A percentile compares a stretch with the other conserved stretches of the same genome.
These are phyloP conservation scores for Ophioninae sp. DNA, from an alignment of 2,888 invertebrate genomes.

Conservation along the genomic window DNA sequence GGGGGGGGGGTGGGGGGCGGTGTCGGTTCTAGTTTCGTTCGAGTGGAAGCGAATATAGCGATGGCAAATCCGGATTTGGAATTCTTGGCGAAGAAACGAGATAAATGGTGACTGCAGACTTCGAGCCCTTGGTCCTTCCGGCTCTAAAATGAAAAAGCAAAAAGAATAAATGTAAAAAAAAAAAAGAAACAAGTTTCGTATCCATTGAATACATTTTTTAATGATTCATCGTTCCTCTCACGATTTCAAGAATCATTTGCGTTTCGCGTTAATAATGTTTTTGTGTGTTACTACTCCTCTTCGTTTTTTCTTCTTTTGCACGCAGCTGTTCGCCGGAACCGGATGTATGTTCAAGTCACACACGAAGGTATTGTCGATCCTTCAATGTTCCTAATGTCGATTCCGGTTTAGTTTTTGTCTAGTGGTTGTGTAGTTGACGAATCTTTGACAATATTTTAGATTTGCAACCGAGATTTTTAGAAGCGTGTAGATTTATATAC, in stretches of 20 bases:
- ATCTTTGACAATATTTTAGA: too few relatives aligned
- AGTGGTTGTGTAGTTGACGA: too few relatives aligned
- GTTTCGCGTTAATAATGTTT: too few relatives aligned
- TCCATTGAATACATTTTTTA: too few relatives aligned
- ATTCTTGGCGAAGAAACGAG: conserved; percentile 22
- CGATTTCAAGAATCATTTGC: too few relatives aligned
- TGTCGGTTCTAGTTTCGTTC: not conserved
- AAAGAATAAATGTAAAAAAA: not conserved
- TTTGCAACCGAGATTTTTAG: too few relatives aligned
- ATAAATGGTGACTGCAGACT: conserved; percentile 2
- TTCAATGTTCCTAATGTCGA: not conserved
- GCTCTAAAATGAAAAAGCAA: too few relatives aligned
- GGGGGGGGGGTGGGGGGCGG: not conserved
- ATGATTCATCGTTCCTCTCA: too few relatives aligned
- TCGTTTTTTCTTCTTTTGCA: conserved; percentile 64
- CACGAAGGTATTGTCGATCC: conserved; percentile 79
- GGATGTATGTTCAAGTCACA: conserved; percentile 82
- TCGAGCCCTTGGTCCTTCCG: too few relatives aligned
- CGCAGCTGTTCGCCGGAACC: conserved; percentile 83
- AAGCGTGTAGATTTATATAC: too few relatives aligned
- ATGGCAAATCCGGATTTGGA: conserved; percentile 50
- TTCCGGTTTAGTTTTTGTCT: too few relatives aligned
- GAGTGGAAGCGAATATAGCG: not conserved
- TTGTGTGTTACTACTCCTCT: conserved; percentile 1
- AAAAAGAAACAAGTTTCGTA: not conserved